Evolutionary conservation across 2,888 invertebrate genomes (phyloP).

Genomic region (Ophioninae sp.): DNA sequence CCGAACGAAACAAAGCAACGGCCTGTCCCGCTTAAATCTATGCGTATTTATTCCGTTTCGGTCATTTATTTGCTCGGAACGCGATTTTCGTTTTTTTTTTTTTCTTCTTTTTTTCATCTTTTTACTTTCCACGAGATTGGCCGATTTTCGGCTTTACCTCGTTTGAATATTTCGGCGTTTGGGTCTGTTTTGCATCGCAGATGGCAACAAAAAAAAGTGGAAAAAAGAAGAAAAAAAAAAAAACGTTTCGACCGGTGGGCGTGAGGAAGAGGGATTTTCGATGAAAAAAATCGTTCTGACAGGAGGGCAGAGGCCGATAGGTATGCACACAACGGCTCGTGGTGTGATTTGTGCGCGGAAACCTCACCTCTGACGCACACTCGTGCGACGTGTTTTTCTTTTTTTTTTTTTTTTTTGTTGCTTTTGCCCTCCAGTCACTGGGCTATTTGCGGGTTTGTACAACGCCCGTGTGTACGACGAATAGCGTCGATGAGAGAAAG

Average conservation of each 20-base stretch:
- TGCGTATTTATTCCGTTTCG: neutral
- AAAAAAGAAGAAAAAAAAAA: constrained; percentile 14
- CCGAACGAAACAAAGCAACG: neutral
- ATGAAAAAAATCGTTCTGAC: constrained; percentile 37
- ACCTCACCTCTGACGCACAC: constrained; percentile 6
- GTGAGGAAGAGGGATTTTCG: constrained; percentile 1
- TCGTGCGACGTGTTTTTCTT: neutral
- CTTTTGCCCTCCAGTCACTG: constrained; percentile 47
- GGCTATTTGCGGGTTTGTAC: constrained; percentile 58
- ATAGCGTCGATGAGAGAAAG: constrained; percentile 43
- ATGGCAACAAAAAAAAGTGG: no score
- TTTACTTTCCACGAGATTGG: constrained; percentile 15
- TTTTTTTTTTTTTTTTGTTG: constrained; percentile 14
- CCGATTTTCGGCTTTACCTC: constrained; percentile 14
- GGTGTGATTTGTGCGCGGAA: constrained; percentile 39
- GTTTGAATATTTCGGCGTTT: constrained; percentile 29
- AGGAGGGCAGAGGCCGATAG: constrained; percentile 12
- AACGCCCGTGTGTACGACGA: constrained; percentile 32
- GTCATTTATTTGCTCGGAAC: constrained; percentile 7
- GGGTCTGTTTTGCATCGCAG: constrained; percentile 31
- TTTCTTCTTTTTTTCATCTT: no score
- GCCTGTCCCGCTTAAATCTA: neutral
- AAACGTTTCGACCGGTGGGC: neutral
- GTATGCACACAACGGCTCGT: constrained; percentile 11
- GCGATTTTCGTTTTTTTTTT: neutral